Evolutionary conservation across 2,888 invertebrate species (phyloP).

Genomic region (Cryptosula pallasiana): DNA sequence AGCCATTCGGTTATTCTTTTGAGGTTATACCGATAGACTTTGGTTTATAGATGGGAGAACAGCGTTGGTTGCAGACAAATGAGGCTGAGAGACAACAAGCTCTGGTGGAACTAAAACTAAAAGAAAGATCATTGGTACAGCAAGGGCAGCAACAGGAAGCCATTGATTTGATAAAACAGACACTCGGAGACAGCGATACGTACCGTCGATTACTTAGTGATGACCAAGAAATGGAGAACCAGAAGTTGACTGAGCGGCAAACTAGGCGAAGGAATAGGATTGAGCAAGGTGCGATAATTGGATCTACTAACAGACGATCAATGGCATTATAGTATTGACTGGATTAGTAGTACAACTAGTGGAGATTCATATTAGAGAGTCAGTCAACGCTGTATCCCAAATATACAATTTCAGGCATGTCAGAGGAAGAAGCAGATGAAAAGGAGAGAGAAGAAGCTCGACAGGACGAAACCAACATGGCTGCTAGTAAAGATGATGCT

Average conservation of each 20-base stretch:
- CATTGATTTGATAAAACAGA: constrained; percentile 32
- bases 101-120: constrained; percentile 36
- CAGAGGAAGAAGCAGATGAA: constrained; percentile 37
- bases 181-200: constrained; percentile 36
- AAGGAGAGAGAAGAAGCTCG: constrained; percentile 37
- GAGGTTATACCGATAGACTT: too few species aligned
- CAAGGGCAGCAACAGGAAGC: constrained; percentile 39
- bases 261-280: constrained; percentile 35
- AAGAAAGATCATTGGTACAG: constrained; percentile 36
- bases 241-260: constrained; percentile 37
- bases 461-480: constrained; percentile 36
- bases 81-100: constrained; percentile 36
- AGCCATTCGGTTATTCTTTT: too few species aligned
- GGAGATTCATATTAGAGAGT: too few species aligned
- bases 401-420: constrained; percentile 39
- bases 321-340: too few species aligned
- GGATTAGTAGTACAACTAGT: too few species aligned
- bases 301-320: too few species aligned
- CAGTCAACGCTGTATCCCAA: too few species aligned
- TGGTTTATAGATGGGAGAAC: constrained; percentile 41
- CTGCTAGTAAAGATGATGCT: constrained; percentile 34
- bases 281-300: constrained; percentile 36
- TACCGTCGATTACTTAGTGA: constrained; percentile 37
- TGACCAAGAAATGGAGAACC: constrained; percentile 35
- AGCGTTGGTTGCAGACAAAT: constrained; percentile 37